Percentiles rank a stretch among this genome's conserved stretches.
These are phyloP conservation scores for Sebastes minor DNA, from an alignment of 2,797 vertebrate species.

Conservation along the genomic window DNA sequence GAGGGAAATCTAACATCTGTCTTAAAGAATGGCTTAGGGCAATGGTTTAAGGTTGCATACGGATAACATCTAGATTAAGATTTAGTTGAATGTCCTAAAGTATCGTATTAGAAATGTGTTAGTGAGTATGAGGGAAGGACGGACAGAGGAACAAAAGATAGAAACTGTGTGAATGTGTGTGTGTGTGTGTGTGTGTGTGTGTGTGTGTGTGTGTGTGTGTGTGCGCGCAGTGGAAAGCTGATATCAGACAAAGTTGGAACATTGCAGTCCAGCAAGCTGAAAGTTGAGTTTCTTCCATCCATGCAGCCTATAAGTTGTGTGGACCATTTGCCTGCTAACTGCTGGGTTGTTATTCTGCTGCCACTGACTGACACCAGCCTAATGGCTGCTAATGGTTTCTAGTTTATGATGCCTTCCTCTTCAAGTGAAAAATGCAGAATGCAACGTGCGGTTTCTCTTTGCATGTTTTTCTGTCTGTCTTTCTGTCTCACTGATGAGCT, in stretches of 20 bases:
- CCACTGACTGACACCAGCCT: slow-evolving; percentile 69
- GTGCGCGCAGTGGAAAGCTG: too few relatives aligned
- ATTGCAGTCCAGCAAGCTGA: slow-evolving; percentile 28
- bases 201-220: background rate
- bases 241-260: background rate
- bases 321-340: slow-evolving; percentile 60
- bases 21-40: background rate
- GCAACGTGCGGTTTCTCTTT: slow-evolving; percentile 23
- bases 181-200: background rate
- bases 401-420: slow-evolving; percentile 57
- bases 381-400: slow-evolving; percentile 74
- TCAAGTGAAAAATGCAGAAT: slow-evolving; percentile 55
- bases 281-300: slow-evolving; percentile 48
- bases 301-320: slow-evolving; percentile 19
- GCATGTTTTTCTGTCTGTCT: background rate
- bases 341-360: slow-evolving; percentile 57
- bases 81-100: background rate
- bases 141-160: background rate
- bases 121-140: background rate
- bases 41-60: background rate
- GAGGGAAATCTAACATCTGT: background rate
- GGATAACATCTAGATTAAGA: background rate
- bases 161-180: background rate
- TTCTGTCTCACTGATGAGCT: background rate
- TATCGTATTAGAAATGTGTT: background rate